A percentile compares a stretch with the other conserved stretches of the same genome.
These are phyloP conservation scores for Saccostrea echinata DNA, from an alignment of 1,140 invertebrate genomes.

Conservation along the genomic window DNA sequence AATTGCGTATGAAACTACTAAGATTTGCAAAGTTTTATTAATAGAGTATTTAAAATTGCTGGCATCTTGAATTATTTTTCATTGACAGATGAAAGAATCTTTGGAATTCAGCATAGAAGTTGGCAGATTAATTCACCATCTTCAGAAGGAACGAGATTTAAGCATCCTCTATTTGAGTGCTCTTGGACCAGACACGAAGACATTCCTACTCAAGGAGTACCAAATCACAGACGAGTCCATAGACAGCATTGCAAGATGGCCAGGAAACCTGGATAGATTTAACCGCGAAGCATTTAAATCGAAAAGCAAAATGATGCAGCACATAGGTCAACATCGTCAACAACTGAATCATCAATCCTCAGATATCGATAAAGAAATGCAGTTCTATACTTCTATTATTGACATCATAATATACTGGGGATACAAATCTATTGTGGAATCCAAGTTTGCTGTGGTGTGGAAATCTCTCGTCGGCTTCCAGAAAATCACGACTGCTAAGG, in stretches of 20 bases:
- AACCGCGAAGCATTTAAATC: slow-evolving; percentile 48
- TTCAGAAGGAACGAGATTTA: slow-evolving; percentile 73
- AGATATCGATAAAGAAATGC: slow-evolving; percentile 54
- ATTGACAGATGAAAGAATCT: slow-evolving; percentile 32
- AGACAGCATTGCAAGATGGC: slow-evolving; percentile 63
- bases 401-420: slow-evolving; percentile 66
- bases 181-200: slow-evolving; percentile 65
- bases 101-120: slow-evolving; percentile 63
- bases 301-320: slow-evolving; percentile 45
- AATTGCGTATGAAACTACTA: background rate
- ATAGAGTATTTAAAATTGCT: background rate
- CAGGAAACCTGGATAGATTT: slow-evolving; percentile 50
- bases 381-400: slow-evolving; percentile 53
- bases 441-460: slow-evolving; percentile 67
- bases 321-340: slow-evolving; percentile 42
- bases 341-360: slow-evolving; percentile 31
- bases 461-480: slow-evolving; percentile 70
- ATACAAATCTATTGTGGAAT: slow-evolving; percentile 65
- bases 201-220: slow-evolving; percentile 67
- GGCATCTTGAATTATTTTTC: background rate
- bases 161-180: slow-evolving; percentile 68
- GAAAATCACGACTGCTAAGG: slow-evolving; percentile 69
- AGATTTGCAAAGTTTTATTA: background rate
- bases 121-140: slow-evolving; percentile 68
- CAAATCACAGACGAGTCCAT: slow-evolving; percentile 61